Evolutionary conservation across 2,888 invertebrate species (phyloP).

Genomic region (Dicranocentrus wangi): DNA sequence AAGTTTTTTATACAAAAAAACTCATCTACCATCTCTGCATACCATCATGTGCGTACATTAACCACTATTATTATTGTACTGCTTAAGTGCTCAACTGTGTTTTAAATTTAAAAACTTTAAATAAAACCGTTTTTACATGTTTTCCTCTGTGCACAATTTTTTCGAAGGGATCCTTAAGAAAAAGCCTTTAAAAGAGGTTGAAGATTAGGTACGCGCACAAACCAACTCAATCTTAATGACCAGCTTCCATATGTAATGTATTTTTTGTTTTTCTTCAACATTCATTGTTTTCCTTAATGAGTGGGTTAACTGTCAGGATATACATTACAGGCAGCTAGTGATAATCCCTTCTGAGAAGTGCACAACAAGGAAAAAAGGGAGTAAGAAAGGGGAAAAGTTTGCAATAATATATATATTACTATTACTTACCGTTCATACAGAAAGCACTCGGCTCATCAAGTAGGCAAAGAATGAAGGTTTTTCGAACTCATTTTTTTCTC

Average conservation of each 20-base stretch:
- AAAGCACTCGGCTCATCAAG: neutral
- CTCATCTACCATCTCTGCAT: neutral
- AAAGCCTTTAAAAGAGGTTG: too few relatives aligned
- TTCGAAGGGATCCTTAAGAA: too few relatives aligned
- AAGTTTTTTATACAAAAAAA: neutral
- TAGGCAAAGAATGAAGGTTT: slow-evolving; percentile 5
- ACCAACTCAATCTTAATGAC: slow-evolving; percentile 16
- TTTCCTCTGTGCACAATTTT: too few relatives aligned
- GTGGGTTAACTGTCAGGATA: slow-evolving; percentile 45
- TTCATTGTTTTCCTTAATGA: slow-evolving; percentile 63
- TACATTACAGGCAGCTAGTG: slow-evolving; percentile 58
- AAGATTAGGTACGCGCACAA: neutral
- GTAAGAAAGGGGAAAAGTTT: neutral
- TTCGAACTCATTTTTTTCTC: slow-evolving; percentile 15
- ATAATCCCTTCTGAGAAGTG: slow-evolving; percentile 36
- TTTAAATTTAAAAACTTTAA: slow-evolving; percentile 11
- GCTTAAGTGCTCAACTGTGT: slow-evolving; percentile 15
- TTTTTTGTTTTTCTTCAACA: slow-evolving; percentile 56
- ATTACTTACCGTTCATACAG: neutral
- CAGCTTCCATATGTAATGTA: slow-evolving; percentile 1
- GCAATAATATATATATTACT: neutral
- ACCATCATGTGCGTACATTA: slow-evolving; percentile 17
- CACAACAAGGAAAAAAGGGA: neutral
- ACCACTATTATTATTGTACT: neutral
- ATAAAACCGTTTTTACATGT: slow-evolving; percentile 7